These are phyloP conservation scores for Chaenocephalus aceratus DNA, from an alignment of 2,113 vertebrate genomes.

Conservation along the genomic window DNA sequence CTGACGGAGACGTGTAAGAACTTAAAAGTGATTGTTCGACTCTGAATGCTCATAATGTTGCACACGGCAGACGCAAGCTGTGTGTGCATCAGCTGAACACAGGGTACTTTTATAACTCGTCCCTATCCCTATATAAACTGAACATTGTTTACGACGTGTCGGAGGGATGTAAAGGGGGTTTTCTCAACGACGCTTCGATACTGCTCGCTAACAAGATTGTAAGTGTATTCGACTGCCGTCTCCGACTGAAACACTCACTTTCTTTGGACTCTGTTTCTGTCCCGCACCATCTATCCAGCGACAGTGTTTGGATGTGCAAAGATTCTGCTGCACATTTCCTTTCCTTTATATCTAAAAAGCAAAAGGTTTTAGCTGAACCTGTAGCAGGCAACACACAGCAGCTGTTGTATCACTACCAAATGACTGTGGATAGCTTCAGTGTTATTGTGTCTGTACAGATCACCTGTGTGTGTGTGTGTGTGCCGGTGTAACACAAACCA, in stretches of 20 bases:
- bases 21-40: background rate
- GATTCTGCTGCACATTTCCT: slow-evolving; percentile 5
- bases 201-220: slow-evolving; percentile 22
- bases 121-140: background rate
- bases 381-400: slow-evolving; percentile 12
- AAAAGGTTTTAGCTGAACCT: background rate
- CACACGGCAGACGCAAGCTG: background rate
- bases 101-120: slow-evolving; percentile 44
- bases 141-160: background rate
- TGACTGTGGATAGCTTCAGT: background rate
- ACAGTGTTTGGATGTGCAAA: slow-evolving; percentile 8
- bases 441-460: background rate
- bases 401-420: slow-evolving; percentile 10
- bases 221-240: background rate
- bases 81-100: slow-evolving; percentile 8
- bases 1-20: background rate
- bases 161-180: background rate
- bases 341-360: slow-evolving; percentile 16
- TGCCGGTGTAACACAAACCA: slow-evolving; percentile 51
- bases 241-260: background rate
- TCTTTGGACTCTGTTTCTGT: background rate
- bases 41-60: background rate
- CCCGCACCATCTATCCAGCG: background rate
- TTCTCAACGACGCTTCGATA: background rate
- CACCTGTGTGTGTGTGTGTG: background rate